A percentile compares a stretch with the other conserved stretches of the same genome.
Evolutionary conservation across 2,888 invertebrate species (phyloP).

Genomic region (Aleiodes leptofemur): DNA sequence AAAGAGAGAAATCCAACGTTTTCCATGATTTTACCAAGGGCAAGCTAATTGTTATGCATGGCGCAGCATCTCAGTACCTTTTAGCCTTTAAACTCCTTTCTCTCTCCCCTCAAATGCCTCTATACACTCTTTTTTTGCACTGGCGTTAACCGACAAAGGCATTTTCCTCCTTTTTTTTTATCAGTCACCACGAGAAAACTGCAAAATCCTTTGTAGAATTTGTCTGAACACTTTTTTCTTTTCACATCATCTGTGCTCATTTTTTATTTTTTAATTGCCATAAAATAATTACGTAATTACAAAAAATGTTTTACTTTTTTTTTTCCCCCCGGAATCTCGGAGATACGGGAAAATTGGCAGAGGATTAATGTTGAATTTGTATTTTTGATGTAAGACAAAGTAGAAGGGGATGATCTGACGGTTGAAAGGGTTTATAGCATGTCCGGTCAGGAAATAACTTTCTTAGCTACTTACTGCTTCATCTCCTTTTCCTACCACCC

Average conservation of each 20-base stretch:
- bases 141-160: conserved; percentile 44
- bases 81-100: conserved; percentile 67
- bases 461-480: conserved; percentile 75
- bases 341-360: no score
- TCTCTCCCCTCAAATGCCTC: conserved; percentile 16
- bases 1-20: conserved; percentile 60
- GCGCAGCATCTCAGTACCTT: conserved; percentile 67
- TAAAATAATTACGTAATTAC: conserved; percentile 8
- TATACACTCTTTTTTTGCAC: conserved; percentile 37
- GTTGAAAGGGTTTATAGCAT: conserved; percentile 70
- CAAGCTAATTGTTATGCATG: conserved; percentile 75
- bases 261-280: background rate
- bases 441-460: conserved; percentile 76
- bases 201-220: conserved; percentile 7
- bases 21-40: conserved; percentile 70
- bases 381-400: background rate
- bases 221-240: no score
- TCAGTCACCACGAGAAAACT: conserved; percentile 8
- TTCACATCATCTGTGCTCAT: no score
- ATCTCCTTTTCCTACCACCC: conserved; percentile 66
- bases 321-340: no score
- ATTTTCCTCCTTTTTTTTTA: conserved; percentile 42
- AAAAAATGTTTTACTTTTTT: no score
- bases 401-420: conserved; percentile 34
- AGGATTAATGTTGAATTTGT: conserved; percentile 6